Evolutionary conservation across 2,113 vertebrate species (phyloP).

Genomic region (Trochalopteron elliotii): DNA sequence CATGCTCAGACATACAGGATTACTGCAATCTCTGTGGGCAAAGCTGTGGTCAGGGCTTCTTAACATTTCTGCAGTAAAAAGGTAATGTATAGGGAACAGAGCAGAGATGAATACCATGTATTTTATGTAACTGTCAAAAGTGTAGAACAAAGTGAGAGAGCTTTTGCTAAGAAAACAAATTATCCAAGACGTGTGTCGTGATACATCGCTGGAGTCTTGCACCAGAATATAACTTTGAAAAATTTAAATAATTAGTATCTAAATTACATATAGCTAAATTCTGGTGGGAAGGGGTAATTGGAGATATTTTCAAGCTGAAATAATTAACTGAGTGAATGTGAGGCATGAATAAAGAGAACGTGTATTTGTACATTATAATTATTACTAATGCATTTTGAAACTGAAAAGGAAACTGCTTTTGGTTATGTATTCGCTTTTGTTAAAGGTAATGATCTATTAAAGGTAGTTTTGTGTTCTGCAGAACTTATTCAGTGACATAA

Average conservation of each 20-base stretch:
- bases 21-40: neutral
- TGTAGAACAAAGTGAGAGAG: neutral
- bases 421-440: neutral
- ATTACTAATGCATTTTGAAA: slow-evolving; percentile 3
- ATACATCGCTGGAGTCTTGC: neutral
- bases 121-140: neutral
- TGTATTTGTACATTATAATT: neutral
- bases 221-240: neutral
- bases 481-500: neutral
- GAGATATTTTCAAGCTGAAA: neutral
- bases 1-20: neutral
- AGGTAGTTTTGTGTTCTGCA: neutral
- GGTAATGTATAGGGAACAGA: neutral
- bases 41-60: neutral
- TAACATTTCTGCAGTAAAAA: neutral
- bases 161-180: neutral
- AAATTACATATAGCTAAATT: neutral
- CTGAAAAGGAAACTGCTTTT: neutral
- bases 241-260: neutral
- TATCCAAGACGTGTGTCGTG: neutral
- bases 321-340: neutral
- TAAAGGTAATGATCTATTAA: neutral
- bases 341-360: neutral
- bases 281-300: neutral
- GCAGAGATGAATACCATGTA: neutral